Percentiles rank a stretch among this genome's conserved stretches.
phyloP scores from a whole-genome alignment of 2,113 vertebrate genomes.

The Chauna torquata region DNA sequence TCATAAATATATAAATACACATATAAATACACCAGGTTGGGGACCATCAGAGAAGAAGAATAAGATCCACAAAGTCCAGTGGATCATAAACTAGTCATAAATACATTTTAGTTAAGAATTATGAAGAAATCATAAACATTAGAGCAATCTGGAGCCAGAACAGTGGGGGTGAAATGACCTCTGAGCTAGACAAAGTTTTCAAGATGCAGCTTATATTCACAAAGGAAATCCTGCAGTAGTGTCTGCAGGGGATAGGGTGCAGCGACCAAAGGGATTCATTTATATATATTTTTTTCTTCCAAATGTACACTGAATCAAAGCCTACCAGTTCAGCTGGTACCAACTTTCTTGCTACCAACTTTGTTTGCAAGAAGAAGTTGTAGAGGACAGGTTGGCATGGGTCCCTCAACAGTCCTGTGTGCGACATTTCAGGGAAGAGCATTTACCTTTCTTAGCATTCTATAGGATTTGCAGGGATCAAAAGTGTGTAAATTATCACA shows the following conservation, averaged over 20 bases:
- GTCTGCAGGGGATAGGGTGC: background rate
- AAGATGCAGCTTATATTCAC: rapidly evolving
- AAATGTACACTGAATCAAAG: background rate
- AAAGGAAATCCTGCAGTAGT: background rate
- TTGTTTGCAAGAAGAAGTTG: background rate
- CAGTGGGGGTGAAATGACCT: background rate
- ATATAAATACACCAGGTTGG: background rate
- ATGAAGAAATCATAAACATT: background rate
- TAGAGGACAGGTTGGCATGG: background rate
- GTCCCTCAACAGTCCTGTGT: rapidly evolving
- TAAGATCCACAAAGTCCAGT: background rate
- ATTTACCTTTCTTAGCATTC: background rate
- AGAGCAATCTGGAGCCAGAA: background rate
- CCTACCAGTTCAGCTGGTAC: background rate
- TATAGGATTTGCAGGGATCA: background rate
- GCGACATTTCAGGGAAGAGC: background rate
- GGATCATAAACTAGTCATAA: background rate
- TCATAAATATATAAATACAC: background rate
- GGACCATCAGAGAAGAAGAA: background rate
- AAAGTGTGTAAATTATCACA: background rate
- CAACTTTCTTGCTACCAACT: background rate
- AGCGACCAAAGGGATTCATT: background rate
- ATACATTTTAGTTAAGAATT: background rate
- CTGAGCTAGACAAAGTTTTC: background rate
- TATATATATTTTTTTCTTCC: background rate